Conservation (phyloP, 1,140 invertebrate genomes). For the Melitaea cinxia region DNA sequence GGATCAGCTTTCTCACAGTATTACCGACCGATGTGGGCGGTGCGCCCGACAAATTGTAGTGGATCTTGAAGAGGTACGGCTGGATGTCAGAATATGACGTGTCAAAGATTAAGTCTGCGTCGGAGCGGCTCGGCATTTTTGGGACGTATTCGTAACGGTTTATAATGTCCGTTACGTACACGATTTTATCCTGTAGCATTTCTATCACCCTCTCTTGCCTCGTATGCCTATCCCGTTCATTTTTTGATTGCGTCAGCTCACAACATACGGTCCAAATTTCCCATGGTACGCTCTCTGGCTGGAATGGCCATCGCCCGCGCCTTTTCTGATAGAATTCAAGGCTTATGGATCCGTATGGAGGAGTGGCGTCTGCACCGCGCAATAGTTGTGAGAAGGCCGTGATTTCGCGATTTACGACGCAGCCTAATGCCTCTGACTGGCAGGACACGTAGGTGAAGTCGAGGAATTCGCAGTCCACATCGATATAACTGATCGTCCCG, state of each 20-base stretch:
- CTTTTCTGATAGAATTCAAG: slow-evolving; percentile 98
- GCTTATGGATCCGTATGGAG: slow-evolving; percentile 90
- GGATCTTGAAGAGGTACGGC: slow-evolving; percentile 96
- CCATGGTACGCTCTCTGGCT: slow-evolving; percentile 96
- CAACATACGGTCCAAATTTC: slow-evolving; percentile 98
- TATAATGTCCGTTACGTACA: slow-evolving; percentile 97
- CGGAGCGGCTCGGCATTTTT: slow-evolving; percentile 95
- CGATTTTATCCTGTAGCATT: slow-evolving; percentile 94
- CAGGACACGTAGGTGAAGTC: slow-evolving; percentile 98
- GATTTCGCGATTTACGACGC: slow-evolving; percentile 90
- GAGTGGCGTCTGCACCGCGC: slow-evolving; percentile 87
- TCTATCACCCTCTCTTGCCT: slow-evolving; percentile 95
- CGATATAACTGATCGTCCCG: slow-evolving; percentile 96
- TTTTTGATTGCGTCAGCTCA: slow-evolving; percentile 92
- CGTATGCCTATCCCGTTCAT: slow-evolving; percentile 93
- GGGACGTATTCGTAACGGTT: slow-evolving; percentile 97
- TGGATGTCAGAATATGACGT: slow-evolving; percentile 95
- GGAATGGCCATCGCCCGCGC: slow-evolving; percentile 93
- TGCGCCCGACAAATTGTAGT: slow-evolving; percentile 88
- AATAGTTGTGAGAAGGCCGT: slow-evolving; percentile 93
- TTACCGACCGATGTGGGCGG: slow-evolving; percentile 89
- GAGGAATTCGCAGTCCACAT: slow-evolving; percentile 98
- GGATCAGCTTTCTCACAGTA: slow-evolving; percentile 94
- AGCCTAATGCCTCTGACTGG: slow-evolving; percentile 89
- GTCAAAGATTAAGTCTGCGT: slow-evolving; percentile 97